Percentiles rank a stretch among this genome's conserved stretches.
Conservation (phyloP, 2,888 invertebrate species). For the Margaritifera margaritifera region DNA sequence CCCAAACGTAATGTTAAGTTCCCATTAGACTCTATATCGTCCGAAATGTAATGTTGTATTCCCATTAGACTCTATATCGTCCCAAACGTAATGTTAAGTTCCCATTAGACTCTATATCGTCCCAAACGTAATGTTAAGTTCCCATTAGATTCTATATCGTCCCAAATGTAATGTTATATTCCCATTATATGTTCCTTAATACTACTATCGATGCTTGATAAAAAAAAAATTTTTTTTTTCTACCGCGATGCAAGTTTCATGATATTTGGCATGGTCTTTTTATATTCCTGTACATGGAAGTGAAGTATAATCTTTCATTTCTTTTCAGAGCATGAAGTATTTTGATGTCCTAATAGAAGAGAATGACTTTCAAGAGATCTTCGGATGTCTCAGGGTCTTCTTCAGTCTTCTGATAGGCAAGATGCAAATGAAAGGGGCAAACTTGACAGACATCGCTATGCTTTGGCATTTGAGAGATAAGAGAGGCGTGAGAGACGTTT, state of each 20-base stretch:
- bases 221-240: not conserved
- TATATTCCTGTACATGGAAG: not conserved
- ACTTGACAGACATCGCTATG: constrained; percentile 34
- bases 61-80: too few species aligned
- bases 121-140: too few species aligned
- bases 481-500: constrained; percentile 22
- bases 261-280: not conserved
- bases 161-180: too few species aligned
- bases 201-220: too few species aligned
- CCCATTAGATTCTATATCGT: too few species aligned
- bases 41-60: too few species aligned
- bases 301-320: not conserved
- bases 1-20: too few species aligned
- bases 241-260: not conserved
- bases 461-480: constrained; percentile 31
- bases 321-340: constrained; percentile 30
- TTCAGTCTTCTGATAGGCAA: constrained; percentile 33
- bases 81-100: too few species aligned
- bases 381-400: constrained; percentile 32
- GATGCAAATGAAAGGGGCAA: constrained; percentile 19
- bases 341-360: constrained; percentile 20
- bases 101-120: too few species aligned
- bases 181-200: too few species aligned
- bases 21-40: too few species aligned
- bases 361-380: constrained; percentile 12